A percentile compares a stretch with the other conserved stretches of the same genome.
Evolutionary conservation across 2,797 vertebrate species (phyloP).

Genomic region (Leuciscus waleckii): DNA sequence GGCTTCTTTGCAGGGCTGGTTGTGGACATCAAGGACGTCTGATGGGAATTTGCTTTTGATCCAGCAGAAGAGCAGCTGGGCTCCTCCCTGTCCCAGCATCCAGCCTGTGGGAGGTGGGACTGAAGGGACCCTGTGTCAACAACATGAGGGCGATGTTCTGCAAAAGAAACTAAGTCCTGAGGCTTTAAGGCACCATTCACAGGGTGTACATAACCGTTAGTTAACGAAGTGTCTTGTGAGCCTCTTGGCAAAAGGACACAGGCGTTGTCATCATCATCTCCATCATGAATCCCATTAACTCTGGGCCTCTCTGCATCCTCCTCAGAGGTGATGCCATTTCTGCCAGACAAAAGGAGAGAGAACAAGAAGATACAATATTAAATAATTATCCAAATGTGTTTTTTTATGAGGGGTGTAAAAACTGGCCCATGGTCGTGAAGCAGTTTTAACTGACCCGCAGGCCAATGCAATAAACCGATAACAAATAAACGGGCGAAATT

Average conservation of each 20-base stretch:
- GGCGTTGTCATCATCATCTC: conserved; percentile 66
- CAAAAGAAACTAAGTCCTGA: conserved; percentile 73
- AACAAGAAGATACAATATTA: neutral
- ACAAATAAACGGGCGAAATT: neutral
- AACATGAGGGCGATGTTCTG: conserved; percentile 62
- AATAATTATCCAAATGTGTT: neutral
- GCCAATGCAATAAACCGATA: no score
- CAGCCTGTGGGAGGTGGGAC: conserved; percentile 53
- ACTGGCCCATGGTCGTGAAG: neutral
- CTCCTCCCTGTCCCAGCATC: neutral
- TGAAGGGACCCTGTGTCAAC: conserved; percentile 33
- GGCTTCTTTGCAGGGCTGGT: conserved; percentile 72
- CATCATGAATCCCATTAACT: conserved; percentile 70
- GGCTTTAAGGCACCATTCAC: conserved; percentile 97
- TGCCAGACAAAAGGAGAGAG: conserved; percentile 54
- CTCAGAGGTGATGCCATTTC: conserved; percentile 75
- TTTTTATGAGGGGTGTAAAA: neutral
- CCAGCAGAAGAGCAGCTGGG: conserved; percentile 63
- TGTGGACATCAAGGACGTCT: conserved; percentile 80
- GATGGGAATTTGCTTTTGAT: conserved; percentile 83
- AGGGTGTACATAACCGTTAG: conserved; percentile 85
- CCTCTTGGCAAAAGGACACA: conserved; percentile 69
- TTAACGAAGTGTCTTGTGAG: conserved; percentile 77
- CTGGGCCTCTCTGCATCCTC: conserved; percentile 76
- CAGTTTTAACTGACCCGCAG: no score